Evolutionary conservation across 1,140 invertebrate species (phyloP), one percentile per base, ranked within the genome.

Genomic region (Neotoxoptera formosana): DNA sequence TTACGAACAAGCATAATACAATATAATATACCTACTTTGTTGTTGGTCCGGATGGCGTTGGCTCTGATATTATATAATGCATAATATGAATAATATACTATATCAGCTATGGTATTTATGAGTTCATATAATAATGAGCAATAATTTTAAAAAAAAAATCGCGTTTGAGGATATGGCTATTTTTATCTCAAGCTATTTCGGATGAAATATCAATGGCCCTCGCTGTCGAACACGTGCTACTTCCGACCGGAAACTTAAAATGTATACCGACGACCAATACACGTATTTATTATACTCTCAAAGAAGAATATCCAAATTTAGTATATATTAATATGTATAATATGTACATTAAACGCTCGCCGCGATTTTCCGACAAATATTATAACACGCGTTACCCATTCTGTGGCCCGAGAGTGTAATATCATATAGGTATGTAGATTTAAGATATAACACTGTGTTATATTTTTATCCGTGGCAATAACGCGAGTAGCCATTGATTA

Each of bases 241-340:
- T 47, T 87, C 45, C 41, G 84, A 87, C 84, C 84, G 45, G 84
- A 48, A 86, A 87, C 84, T 47, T 87, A 48, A 48, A 47, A 87
- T 47, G 45, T 87, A 87, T 25, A 84, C 36, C 0, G 21, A 25
- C 36, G 9, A 41, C 36, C 36, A 41, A 84, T 41, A 84, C 23
- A 7, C 11, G 23, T 76, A 67, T 56, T 20, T 23, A 67, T 76
- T 76, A 41, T 45, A 45, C 41, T 84, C 23, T n/a, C n/a, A n/a
- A n/a, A n/a, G 9, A 45, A 45, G 21, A 84, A 41, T 23, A 45
- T 41, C n/a, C 30, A 76, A n/a, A 76, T n/a, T 76, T n/a, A 76
- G 30, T 34, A 34, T 76, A n/a, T n/a, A n/a, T 76, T n/a, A n/a
- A 7, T n/a, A 20, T 17, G 60, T 14, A n/a, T 76, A n/a, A 76